A percentile compares a stretch with the other conserved stretches of the same genome.
Conservation (phyloP, 2,888 invertebrate genomes). For the Hemithea aestivaria region DNA sequence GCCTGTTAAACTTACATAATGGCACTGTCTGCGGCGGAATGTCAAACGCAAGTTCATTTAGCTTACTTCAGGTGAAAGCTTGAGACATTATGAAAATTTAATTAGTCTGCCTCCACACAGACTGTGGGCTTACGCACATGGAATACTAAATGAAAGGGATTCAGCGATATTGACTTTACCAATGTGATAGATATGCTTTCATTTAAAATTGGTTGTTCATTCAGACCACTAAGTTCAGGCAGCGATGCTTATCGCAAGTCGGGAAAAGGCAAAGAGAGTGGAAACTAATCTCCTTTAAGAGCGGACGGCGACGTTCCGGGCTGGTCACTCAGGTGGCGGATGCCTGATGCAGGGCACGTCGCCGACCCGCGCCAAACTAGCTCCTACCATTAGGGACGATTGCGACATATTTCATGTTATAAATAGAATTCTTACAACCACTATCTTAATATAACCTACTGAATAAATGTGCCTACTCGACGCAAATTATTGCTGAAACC, state of each 20-base stretch:
- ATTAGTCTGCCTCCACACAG: slow-evolving; percentile 43
- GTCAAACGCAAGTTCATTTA: slow-evolving; percentile 38
- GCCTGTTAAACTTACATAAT: slow-evolving; percentile 18
- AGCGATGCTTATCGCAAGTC: slow-evolving; percentile 38
- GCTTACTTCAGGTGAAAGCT: slow-evolving; percentile 40
- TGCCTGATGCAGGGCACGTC: slow-evolving; percentile 40
- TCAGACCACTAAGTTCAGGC: slow-evolving; percentile 34
- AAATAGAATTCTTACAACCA: no score
- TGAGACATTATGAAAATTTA: slow-evolving; percentile 49
- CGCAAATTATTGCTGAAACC: no score
- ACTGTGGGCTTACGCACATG: slow-evolving; percentile 40
- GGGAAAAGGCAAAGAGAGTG: slow-evolving; percentile 44
- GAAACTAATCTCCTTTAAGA: slow-evolving; percentile 48
- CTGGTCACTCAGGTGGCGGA: slow-evolving; percentile 34
- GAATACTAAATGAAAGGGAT: slow-evolving; percentile 43
- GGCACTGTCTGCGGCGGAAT: slow-evolving; percentile 24
- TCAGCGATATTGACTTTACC: slow-evolving; percentile 21
- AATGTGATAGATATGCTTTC: slow-evolving; percentile 7
- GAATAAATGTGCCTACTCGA: no score
- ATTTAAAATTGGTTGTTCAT: slow-evolving; percentile 30
- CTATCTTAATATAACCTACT: no score
- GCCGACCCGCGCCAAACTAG: slow-evolving; percentile 10
- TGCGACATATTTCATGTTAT: slow-evolving; percentile 7
- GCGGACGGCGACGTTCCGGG: slow-evolving; percentile 28
- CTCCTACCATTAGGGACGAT: slow-evolving; percentile 18